Evolutionary conservation across 2,797 vertebrate genomes (phyloP), one percentile per base, ranked within the genome.

Genomic region (Mus caroli): DNA sequence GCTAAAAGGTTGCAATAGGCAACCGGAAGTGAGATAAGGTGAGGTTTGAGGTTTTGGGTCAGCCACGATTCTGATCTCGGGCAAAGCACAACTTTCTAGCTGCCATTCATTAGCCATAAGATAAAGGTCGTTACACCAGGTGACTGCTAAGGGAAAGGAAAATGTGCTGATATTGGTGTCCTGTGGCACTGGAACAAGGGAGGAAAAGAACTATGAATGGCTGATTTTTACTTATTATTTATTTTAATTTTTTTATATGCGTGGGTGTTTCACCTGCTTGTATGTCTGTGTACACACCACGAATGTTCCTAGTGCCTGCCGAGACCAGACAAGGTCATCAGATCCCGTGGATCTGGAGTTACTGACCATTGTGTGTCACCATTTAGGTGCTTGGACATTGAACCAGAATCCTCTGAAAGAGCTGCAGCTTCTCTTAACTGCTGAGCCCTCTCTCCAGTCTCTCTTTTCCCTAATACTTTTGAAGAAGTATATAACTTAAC

Each of bases 201-300:
- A 77, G 77, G 69, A 71, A 91, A 95, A 40, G 1, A 94, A 82
- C 10, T 79, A 11, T 20, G 86, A 56, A 58, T 19, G 64, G 40
- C 67, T 94, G 5, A 87, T 96, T 96, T 77, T 88, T 31, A 83
- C 56, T 40, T 60, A 28, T 31, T 80, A 13, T 79, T 79, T n/a
- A 54, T 78, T 78, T 54, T n/a, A 60, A 19, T 17, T 22, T 60
- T 60, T 83, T 28, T 60, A 60, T 62, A 1, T 83, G 24, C 28
- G 12, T 46, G 26, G 26, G 26, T 11, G 11, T 60, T 64, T 46
- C 26, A 84, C 40, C 82, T 34, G 40, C 82, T 46, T 34, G 5
- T 34, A 6, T 64, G 11, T 64, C 82, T 64, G 24, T 84, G 28
- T 6, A 34, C n/a, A n/a, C n/a, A n/a, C 9, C 60, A 64, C 28